Evolutionary conservation across 2,797 vertebrate species (phyloP), one percentile per base, ranked within the genome.

Genomic region (Arrhamphus sclerolepis): DNA sequence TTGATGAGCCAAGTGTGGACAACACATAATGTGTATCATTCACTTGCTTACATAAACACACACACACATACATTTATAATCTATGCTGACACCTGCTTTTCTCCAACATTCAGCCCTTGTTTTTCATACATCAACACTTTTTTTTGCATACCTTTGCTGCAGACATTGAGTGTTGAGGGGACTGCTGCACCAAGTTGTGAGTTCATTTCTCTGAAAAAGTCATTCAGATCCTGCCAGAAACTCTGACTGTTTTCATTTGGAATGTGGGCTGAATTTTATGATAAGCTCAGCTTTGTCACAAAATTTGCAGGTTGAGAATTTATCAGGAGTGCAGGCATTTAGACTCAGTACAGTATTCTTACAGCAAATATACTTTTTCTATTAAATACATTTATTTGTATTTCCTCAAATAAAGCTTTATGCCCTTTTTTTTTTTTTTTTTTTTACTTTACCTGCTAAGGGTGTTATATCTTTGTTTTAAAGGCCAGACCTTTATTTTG

Each of bases 71-170:
- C 58, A 42, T 82, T 84, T 85, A 84, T 46, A 66, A 74, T 46
- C 63, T 38, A 4, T 85, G 87, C 88, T 89, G 88, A 90, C 86
- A 42, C 74, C 50, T 74, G 41, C 56, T 65, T 80, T 87, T 89
- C n/a, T n/a, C 74, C 57, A 72, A 39, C 81, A 83, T 83, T 86
- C 83, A 70, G 80, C 47, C 21, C 72, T 80, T 84, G 83, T 87
- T 88, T 86, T 80, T 80, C 72, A 82, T 66, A 81, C 74, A 75
- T 87, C 77, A 70, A 84, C 79, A 80, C 57, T 75, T 83, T 83
- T 83, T 83, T 75, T 67, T 68, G 49, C 68, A 75, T 78, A 78
- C 69, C 72, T 84, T 72, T 46, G 66, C 60, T 58, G 46, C 50
- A 60, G 70, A 72, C 66, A 66, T 69, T 18, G 38, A 76, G 62